A percentile compares a stretch with the other conserved stretches of the same genome.
Evolutionary conservation across 2,888 invertebrate genomes (phyloP).

Genomic region (Drosophila mimetica): DNA sequence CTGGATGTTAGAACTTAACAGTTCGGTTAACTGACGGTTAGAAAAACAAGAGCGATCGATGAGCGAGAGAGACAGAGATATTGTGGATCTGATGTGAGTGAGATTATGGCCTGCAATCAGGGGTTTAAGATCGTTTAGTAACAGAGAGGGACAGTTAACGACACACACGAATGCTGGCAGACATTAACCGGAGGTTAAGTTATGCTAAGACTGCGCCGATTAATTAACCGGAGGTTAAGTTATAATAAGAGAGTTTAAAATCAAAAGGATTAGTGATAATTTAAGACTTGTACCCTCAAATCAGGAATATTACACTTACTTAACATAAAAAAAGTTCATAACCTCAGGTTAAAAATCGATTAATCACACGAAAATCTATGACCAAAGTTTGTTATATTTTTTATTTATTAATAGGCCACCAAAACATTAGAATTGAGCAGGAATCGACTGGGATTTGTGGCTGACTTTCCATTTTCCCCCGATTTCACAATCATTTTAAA

Average conservation of each 20-base stretch:
- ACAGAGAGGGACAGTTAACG: neutral
- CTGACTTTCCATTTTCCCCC: too few species aligned
- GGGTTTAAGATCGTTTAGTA: conserved; percentile 7
- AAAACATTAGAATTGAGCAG: neutral
- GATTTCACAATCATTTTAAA: too few species aligned
- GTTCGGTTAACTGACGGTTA: conserved; percentile 28
- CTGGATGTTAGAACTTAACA: conserved; percentile 20
- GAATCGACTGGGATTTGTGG: neutral
- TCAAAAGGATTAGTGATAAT: neutral
- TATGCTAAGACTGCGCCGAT: neutral
- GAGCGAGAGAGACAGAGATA: conserved; percentile 7
- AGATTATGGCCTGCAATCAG: conserved; percentile 2
- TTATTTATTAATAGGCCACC: neutral
- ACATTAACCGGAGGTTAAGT: too few species aligned
- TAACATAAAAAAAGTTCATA: neutral
- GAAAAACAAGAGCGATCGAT: conserved; percentile 17
- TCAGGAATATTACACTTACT: neutral
- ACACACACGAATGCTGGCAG: neutral
- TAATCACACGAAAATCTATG: neutral
- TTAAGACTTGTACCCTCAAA: neutral
- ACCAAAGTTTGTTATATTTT: neutral
- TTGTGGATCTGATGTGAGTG: neutral
- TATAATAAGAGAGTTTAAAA: neutral
- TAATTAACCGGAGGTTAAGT: conserved; percentile 1
- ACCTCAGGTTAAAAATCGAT: neutral